phyloP scores from a whole-genome alignment of 2,113 vertebrate genomes.

The Hylia prasina region DNA sequence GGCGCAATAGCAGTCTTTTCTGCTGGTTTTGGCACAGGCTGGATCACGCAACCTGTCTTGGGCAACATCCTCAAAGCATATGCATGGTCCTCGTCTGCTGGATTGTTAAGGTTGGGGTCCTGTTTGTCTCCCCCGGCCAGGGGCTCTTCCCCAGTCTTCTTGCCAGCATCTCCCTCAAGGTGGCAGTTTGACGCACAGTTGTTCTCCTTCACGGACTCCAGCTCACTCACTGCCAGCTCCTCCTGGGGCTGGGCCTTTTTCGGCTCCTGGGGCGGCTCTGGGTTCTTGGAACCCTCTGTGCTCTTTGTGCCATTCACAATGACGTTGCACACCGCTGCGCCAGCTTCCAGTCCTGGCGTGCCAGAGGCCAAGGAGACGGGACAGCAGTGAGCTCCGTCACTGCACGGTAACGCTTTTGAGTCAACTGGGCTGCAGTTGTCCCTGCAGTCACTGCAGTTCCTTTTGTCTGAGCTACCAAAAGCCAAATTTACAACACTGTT shows the following conservation, averaged over 20 bases:
- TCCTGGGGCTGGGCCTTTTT: conserved; percentile 67
- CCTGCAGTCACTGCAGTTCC: conserved; percentile 76
- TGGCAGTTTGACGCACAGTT: conserved; percentile 84
- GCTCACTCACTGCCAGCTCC: conserved; percentile 84
- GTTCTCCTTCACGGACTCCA: conserved; percentile 97
- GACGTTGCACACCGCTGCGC: conserved; percentile 89
- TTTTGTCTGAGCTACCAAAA: conserved; percentile 73
- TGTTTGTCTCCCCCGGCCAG: conserved; percentile 84
- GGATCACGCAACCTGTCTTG: conserved; percentile 94
- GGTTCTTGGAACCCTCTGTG: conserved; percentile 73
- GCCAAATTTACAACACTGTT: conserved; percentile 79
- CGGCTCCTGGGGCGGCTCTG: conserved; percentile 55
- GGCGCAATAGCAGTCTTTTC: conserved; percentile 90
- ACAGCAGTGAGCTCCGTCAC: conserved; percentile 69
- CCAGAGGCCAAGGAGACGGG: conserved; percentile 71
- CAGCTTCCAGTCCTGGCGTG: conserved; percentile 70
- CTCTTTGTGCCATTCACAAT: conserved; percentile 91
- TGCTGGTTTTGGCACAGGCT: conserved; percentile 97
- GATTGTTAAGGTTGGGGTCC: conserved; percentile 84
- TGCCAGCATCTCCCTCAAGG: conserved; percentile 83
- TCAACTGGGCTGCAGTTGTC: conserved; percentile 78
- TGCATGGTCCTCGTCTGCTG: conserved; percentile 92
- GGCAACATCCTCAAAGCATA: conserved; percentile 93
- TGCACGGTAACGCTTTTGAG: conserved; percentile 72
- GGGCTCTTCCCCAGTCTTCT: conserved; percentile 80